Conservation (phyloP, 2,888 invertebrate species). For the Rhamphomyia laevipes region DNA sequence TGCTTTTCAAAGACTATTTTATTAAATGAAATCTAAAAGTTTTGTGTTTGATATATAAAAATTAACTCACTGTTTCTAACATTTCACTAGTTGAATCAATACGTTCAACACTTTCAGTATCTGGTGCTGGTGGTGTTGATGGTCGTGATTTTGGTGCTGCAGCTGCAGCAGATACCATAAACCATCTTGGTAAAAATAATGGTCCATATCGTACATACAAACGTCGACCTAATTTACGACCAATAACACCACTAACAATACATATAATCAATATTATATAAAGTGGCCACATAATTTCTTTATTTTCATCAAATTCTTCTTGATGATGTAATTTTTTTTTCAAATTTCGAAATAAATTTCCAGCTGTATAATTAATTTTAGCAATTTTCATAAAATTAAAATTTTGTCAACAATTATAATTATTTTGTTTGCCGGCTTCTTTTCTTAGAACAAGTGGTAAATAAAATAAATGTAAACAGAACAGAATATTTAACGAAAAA, state of each 20-base stretch:
- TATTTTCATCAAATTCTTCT: neutral
- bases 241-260: conserved; percentile 25
- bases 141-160: conserved; percentile 29
- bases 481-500: no score
- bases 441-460: no score
- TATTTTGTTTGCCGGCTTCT: no score
- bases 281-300: conserved; percentile 25
- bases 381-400: no score
- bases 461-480: no score
- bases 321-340: neutral
- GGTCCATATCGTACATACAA: conserved; percentile 33
- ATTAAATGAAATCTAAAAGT: no score
- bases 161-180: conserved; percentile 25
- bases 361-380: no score
- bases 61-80: conserved; percentile 35
- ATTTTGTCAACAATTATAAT: no score
- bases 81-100: conserved; percentile 33
- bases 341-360: neutral
- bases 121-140: conserved; percentile 32
- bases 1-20: no score
- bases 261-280: conserved; percentile 21
- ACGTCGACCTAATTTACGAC: conserved; percentile 32
- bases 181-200: conserved; percentile 14
- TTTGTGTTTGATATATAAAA: no score
- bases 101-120: conserved; percentile 32